Conservation (phyloP, 2,888 invertebrate species). For the Leucophenga montana region DNA sequence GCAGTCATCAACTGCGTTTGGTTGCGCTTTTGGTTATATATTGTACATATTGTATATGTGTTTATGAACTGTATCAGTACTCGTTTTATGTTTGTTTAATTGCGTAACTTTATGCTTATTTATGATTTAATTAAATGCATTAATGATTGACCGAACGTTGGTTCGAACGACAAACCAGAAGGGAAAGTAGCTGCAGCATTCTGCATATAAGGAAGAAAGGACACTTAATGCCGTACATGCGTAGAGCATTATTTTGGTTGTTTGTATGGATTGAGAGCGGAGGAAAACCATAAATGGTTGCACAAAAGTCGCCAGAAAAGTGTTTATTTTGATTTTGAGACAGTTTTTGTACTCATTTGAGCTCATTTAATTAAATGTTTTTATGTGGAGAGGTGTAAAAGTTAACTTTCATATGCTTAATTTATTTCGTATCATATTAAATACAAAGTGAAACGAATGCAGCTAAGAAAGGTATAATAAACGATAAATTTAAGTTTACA, state of each 20-base stretch:
- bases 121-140: constrained; percentile 65
- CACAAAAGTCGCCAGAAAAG: constrained; percentile 30
- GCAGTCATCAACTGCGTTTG: constrained; percentile 22
- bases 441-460: no score
- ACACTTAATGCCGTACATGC: constrained; percentile 29
- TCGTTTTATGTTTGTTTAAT: constrained; percentile 66
- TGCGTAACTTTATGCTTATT: constrained; percentile 61
- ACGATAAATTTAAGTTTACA: no score
- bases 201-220: constrained; percentile 42
- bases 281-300: constrained; percentile 29
- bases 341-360: constrained; percentile 43
- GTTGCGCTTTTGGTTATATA: constrained; percentile 32
- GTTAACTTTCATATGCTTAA: no score
- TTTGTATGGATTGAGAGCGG: not conserved
- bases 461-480: no score
- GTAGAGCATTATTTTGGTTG: not conserved
- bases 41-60: no score
- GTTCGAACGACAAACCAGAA: no score
- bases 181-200: no score
- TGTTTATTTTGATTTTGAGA: constrained; percentile 60
- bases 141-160: constrained; percentile 32
- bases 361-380: constrained; percentile 46
- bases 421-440: no score
- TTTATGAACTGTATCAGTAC: constrained; percentile 41
- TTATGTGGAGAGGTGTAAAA: constrained; percentile 23